Evolutionary conservation across 2,797 vertebrate genomes (phyloP), one percentile per base, ranked within the genome.

Genomic region (Syngnathus acus): DNA sequence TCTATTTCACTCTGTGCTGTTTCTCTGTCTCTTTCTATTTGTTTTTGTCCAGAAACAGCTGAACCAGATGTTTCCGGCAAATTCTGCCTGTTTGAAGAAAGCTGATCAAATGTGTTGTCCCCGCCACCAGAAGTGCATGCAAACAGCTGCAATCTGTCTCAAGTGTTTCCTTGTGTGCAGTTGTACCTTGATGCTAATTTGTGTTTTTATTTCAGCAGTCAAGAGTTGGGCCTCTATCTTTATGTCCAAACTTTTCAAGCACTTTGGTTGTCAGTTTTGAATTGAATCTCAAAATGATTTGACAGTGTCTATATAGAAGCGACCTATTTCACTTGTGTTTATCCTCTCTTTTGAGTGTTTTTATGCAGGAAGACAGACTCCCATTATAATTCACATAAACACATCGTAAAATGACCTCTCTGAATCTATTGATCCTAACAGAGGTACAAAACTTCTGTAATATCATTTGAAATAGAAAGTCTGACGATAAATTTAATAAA

Each of bases 281-380:
- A 85, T 38, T 73, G 82, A 86, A 89, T 77, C 86, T 89, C 77
- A 72, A 84, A 87, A 87, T 77, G 66, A 83, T 79, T 64, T 64
- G 68, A 37, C 75, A 84, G 68, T 76, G 83, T 87, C 76, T 81
- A 84, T 82, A 81, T 80, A 65, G 70, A 82, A 70, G 71, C 79
- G 78, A 86, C 77, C 86, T 87, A 78, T 78, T 88, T 85, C 76
- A 83, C 79, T 74, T 76, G 75, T 72, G 84, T 89, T 86, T 89
- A 78, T 86, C 81, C 68, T 80, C 82, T 19, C 78, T 83, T 83
- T 83, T 61, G 78, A 75, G 80, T 69, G 78, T 82, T 83, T 88
- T 86, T 84, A 84, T 84, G 67, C 75, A 68, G 82, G 70, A 82
- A 82, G 78, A 81, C 54, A 72, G 73, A 69, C 74, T 72, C 64